Evolutionary conservation across 2,888 invertebrate genomes (phyloP).

Genomic region (Andrena praecox): DNA sequence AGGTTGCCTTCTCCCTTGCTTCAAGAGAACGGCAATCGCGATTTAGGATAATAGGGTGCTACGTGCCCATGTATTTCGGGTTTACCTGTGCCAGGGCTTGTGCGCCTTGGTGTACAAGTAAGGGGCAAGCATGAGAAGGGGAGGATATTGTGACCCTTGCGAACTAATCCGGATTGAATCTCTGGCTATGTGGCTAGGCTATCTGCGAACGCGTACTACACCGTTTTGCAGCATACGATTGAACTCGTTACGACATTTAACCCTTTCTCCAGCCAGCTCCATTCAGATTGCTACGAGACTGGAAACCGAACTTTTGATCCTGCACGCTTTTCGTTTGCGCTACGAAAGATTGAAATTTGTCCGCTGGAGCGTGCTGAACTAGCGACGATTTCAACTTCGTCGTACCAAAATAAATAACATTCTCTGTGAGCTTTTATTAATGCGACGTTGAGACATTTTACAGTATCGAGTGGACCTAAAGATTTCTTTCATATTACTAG

Average conservation of each 20-base stretch:
- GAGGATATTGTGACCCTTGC: constrained; percentile 84
- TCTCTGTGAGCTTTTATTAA: not conserved
- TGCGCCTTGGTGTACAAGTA: constrained; percentile 68
- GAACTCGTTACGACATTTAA: constrained; percentile 77
- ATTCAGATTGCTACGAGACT: constrained; percentile 25
- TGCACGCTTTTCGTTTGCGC: constrained; percentile 5
- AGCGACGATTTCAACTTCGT: not conserved
- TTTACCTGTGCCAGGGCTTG: constrained; percentile 61
- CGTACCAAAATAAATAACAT: not conserved
- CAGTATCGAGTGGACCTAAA: too few relatives aligned
- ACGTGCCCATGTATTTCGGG: constrained; percentile 57
- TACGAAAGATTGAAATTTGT: constrained; percentile 4
- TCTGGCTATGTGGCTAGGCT: constrained; percentile 81
- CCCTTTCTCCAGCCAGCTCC: constrained; percentile 56
- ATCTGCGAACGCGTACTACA: constrained; percentile 78
- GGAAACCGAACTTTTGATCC: constrained; percentile 33
- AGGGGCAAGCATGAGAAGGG: constrained; percentile 66
- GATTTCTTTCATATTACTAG: too few relatives aligned
- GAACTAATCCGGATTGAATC: constrained; percentile 84
- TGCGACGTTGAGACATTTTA: too few relatives aligned
- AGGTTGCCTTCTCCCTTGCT: constrained; percentile 12
- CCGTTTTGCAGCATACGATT: constrained; percentile 74
- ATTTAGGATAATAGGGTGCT: constrained; percentile 60
- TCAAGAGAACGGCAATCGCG: constrained; percentile 43
- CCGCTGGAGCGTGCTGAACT: not conserved